phyloP scores from a whole-genome alignment of 35 echinoderm and acorn worm genomes.

The Ptychodera flava region DNA sequence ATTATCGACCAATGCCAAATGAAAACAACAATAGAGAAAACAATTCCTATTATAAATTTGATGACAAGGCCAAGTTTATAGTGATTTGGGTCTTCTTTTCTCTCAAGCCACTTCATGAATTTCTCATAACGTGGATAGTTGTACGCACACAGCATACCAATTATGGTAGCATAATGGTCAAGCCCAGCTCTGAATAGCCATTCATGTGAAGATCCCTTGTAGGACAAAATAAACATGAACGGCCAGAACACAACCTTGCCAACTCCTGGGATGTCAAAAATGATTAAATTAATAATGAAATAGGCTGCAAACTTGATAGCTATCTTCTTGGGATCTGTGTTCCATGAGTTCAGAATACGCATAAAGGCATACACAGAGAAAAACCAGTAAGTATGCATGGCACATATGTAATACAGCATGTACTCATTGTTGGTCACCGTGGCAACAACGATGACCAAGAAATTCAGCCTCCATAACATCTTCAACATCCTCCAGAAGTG shows the following conservation, averaged over 20 bases:
- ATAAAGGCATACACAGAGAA: slow-evolving; percentile 63
- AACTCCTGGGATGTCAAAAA: slow-evolving; percentile 49
- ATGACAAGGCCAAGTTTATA: slow-evolving; percentile 18
- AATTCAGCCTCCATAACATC: slow-evolving; percentile 74
- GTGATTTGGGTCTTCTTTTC: slow-evolving; percentile 34
- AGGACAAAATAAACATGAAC: slow-evolving; percentile 45
- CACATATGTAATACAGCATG: slow-evolving; percentile 85
- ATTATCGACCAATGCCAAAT: slow-evolving; percentile 49
- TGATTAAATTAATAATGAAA: slow-evolving; percentile 37
- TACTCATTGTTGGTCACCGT: slow-evolving; percentile 60
- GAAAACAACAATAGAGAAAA: slow-evolving; percentile 12
- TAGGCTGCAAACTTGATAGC: slow-evolving; percentile 54
- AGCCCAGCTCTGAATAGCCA: slow-evolving; percentile 57
- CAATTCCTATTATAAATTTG: slow-evolving; percentile 32
- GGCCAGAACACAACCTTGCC: slow-evolving; percentile 32
- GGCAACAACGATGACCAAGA: slow-evolving; percentile 43
- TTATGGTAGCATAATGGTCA: slow-evolving; percentile 58
- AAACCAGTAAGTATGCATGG: slow-evolving; percentile 87
- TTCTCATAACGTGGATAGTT: slow-evolving; percentile 65
- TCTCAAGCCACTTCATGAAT: slow-evolving; percentile 59
- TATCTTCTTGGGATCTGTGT: slow-evolving; percentile 40
- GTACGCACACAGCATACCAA: slow-evolving; percentile 73
- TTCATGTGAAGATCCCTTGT: slow-evolving; percentile 47
- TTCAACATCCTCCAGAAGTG: slow-evolving; percentile 61
- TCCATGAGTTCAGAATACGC: slow-evolving; percentile 54